Conservation (phyloP, 2,888 invertebrate genomes). For the Nyleta sp. region DNA sequence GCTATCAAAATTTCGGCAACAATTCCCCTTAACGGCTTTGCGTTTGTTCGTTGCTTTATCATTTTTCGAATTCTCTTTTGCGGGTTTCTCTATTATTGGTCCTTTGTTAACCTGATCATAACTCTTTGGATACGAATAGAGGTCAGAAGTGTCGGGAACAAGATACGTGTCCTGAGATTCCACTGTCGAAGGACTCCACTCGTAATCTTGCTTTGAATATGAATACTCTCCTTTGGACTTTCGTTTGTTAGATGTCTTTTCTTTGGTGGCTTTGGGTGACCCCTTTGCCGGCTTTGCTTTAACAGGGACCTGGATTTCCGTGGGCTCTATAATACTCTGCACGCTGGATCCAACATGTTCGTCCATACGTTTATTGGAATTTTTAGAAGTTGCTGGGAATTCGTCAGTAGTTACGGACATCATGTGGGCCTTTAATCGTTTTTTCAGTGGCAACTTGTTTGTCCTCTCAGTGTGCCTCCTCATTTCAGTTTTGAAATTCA, state of each 20-base stretch:
- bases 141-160: not conserved
- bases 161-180: too few species aligned
- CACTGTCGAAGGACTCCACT: constrained; percentile 78
- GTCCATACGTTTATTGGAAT: not conserved
- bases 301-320: not conserved
- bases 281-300: not conserved
- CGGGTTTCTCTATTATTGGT: not conserved
- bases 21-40: not conserved
- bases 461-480: constrained; percentile 69
- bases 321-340: constrained; percentile 1
- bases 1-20: not conserved
- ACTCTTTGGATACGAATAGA: not conserved
- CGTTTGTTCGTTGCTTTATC: constrained; percentile 13
- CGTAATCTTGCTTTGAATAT: constrained; percentile 76
- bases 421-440: constrained; percentile 74
- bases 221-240: constrained; percentile 67
- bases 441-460: constrained; percentile 78
- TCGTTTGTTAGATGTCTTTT: not conserved
- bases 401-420: constrained; percentile 68
- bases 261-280: constrained; percentile 1
- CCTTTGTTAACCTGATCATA: constrained; percentile 1
- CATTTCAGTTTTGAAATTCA: constrained; percentile 68
- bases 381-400: constrained; percentile 50
- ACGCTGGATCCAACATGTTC: not conserved
- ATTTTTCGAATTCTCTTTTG: not conserved